Base-by-base conservation (phyloP, 2,113 vertebrate genomes). In the Ictidomys tridecemlineatus region DNA sequence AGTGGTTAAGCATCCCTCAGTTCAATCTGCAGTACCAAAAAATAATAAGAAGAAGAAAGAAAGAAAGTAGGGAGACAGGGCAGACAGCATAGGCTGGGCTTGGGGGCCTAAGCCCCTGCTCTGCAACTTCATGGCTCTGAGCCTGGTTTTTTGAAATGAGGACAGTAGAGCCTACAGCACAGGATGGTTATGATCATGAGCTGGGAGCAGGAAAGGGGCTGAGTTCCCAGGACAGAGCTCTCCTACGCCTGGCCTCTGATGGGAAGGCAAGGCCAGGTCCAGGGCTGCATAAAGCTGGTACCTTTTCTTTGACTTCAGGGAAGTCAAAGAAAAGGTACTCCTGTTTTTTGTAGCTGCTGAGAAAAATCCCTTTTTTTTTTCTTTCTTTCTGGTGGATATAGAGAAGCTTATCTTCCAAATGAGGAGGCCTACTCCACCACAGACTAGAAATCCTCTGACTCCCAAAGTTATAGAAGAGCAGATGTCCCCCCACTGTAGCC, bases 391-490 rank as follows among this genome's bases (percentile, higher is more conserved):
- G 48, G 48, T 51, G 48, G 48, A 51, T 51, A 51, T 51, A 51
- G 10, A 51, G 48, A 51, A 51, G 48, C 48, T 51, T 51, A 51
- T 51, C 10, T 51, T 51, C 78, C 61, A 8, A 18, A 5, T 8
- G 2, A 70, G 79, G 70, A 37, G 13, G 24, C 22, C 89, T 87
- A 7, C 93, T 20, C 24, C 86, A 63, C 18, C 91, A 37, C 69
- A 95, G 85, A 89, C 87, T 42, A 77, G 92, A 97, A 87, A 76
- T 95, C 78, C 70, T 93, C 96, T 74, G 24, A 96, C 92, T 90
- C 56, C 95, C 28, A 69, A 39, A 42, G 39, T 32, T 73, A 37
- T 4, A 42, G 34, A 65, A 45, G 58, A 93, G 84, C 88, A 94
- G 72, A n/a, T 74, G 48, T 30, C 61, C 22, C 53, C 5, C 85